Evolutionary conservation across 2,888 invertebrate genomes (phyloP).

Genomic region (Endotricha flammealis): DNA sequence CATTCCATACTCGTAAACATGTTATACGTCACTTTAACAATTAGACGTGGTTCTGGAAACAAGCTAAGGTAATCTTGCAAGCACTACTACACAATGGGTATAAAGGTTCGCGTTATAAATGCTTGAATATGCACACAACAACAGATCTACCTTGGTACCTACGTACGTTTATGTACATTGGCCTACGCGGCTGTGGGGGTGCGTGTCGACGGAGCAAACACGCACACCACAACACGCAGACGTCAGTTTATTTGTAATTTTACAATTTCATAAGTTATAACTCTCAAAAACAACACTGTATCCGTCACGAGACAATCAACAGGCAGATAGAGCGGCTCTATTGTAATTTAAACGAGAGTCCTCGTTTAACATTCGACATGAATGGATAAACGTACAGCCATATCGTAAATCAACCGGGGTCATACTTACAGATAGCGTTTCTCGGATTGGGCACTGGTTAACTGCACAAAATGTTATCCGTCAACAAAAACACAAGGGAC

Average conservation of each 20-base stretch:
- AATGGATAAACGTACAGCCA: conserved; percentile 47
- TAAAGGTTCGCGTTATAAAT: conserved; percentile 35
- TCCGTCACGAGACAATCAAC: conserved; percentile 37
- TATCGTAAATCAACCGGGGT: conserved; percentile 69
- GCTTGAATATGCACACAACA: conserved; percentile 33
- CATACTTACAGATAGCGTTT: conserved; percentile 76
- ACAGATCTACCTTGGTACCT: conserved; percentile 22
- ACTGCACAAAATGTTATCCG: conserved; percentile 68
- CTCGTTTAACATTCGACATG: conserved; percentile 10
- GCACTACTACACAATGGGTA: conserved; percentile 24
- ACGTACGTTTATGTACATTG: conserved; percentile 21
- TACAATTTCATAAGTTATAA: conserved; percentile 21
- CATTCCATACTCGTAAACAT: neutral
- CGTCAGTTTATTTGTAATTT: conserved; percentile 29
- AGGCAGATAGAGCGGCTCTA: conserved; percentile 23
- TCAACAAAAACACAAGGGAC: conserved; percentile 73
- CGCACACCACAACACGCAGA: conserved; percentile 21
- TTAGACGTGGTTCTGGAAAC: neutral
- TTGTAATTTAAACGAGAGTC: conserved; percentile 11
- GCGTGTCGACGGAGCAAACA: conserved; percentile 6
- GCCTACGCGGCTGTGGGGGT: no score
- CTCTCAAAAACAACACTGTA: conserved; percentile 17
- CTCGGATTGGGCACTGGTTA: conserved; percentile 55
- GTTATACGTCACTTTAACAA: neutral
- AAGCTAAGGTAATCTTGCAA: neutral